A percentile compares a stretch with the other conserved stretches of the same genome.
phyloP scores from a whole-genome alignment of 2,113 vertebrate species.

The Falco punctatus region DNA sequence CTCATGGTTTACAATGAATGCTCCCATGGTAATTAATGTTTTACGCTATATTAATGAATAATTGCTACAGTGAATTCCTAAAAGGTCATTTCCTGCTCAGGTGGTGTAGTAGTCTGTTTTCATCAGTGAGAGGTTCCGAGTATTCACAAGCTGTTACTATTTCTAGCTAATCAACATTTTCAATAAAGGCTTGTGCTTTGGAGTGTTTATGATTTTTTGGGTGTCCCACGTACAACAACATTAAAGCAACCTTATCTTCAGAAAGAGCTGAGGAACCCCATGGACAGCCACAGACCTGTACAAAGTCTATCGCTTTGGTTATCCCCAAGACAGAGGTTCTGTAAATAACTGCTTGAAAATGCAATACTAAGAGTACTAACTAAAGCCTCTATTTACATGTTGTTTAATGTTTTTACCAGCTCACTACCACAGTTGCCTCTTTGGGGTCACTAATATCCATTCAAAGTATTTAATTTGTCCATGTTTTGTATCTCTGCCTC shows the following conservation, averaged over 20 bases:
- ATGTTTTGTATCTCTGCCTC: background rate
- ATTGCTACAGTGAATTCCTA: background rate
- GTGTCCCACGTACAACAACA: background rate
- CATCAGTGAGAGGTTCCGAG: background rate
- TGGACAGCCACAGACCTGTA: background rate
- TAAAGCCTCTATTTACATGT: background rate
- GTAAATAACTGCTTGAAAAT: background rate
- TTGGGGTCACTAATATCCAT: background rate
- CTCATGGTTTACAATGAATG: background rate
- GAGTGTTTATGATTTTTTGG: background rate
- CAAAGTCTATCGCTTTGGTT: background rate
- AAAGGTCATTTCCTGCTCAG: slow-evolving; percentile 14
- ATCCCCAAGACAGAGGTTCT: background rate
- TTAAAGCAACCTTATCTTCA: background rate
- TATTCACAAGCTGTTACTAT: background rate
- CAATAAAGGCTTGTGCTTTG: background rate
- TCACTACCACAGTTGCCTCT: background rate
- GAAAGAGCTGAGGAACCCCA: background rate
- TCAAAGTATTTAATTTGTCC: background rate
- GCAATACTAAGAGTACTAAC: background rate
- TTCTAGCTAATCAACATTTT: background rate
- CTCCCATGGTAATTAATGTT: background rate
- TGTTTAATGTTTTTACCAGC: background rate
- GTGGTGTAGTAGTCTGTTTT: background rate
- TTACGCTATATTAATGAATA: background rate